Conservation (phyloP, 2,797 vertebrate species). For the Oreortyx pictus region DNA sequence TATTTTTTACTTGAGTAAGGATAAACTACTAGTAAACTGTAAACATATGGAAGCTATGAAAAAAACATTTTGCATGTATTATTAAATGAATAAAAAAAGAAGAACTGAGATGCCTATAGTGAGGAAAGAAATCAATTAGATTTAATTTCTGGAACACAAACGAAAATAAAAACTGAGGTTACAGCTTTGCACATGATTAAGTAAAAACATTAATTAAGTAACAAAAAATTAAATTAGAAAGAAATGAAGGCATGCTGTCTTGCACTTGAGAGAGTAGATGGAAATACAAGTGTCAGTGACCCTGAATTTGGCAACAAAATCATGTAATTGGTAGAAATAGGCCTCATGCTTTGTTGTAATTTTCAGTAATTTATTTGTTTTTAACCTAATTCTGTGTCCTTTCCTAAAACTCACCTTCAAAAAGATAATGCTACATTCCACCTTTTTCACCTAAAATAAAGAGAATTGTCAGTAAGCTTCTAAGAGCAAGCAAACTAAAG, state of each 20-base stretch:
- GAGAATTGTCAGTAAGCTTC: background rate
- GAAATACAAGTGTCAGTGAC: constrained; percentile 5
- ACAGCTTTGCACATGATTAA: background rate
- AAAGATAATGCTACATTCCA: background rate
- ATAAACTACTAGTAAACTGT: background rate
- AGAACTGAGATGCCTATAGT: background rate
- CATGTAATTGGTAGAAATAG: background rate
- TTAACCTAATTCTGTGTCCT: background rate
- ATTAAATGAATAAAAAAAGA: background rate
- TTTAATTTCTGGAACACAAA: background rate
- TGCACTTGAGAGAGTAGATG: background rate
- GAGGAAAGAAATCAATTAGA: background rate
- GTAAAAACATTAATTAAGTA: constrained; percentile 21
- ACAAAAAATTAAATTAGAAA: constrained; percentile 49
- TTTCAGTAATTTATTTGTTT: background rate
- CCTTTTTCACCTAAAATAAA: background rate
- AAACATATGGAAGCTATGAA: background rate
- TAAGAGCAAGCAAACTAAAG: background rate
- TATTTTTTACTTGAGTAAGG: background rate
- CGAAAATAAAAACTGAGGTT: background rate
- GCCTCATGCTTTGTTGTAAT: background rate
- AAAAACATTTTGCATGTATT: background rate
- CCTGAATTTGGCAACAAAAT: constrained; percentile 22
- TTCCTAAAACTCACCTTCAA: background rate
- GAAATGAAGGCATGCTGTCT: background rate